A percentile compares a stretch with the other conserved stretches of the same genome.
phyloP scores from a whole-genome alignment of 2,113 vertebrate genomes.

The Callionymus lyra region DNA sequence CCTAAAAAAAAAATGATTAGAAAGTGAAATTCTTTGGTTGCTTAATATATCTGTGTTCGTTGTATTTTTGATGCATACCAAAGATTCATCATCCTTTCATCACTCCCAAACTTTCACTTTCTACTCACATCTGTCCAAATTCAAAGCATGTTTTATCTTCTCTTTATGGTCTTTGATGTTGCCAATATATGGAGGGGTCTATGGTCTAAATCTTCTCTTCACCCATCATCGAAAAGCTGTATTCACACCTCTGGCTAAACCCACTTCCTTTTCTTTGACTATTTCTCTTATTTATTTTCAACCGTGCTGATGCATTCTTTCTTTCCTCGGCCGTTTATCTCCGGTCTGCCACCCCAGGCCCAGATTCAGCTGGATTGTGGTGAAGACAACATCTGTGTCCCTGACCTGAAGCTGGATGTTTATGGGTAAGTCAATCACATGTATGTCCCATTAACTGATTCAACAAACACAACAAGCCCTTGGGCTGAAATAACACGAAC shows the following conservation, averaged over 20 bases:
- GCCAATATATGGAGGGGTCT: slow-evolving; percentile 20
- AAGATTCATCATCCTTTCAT: slow-evolving; percentile 11
- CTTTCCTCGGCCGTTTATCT: slow-evolving; percentile 10
- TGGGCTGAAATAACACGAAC: background rate
- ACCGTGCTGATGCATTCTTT: background rate
- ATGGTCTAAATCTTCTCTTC: slow-evolving; percentile 11
- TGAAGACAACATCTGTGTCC: slow-evolving; percentile 82
- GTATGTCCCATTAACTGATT: slow-evolving; percentile 15
- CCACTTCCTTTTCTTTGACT: slow-evolving; percentile 9
- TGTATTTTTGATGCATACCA: too few relatives aligned
- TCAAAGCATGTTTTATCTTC: slow-evolving; percentile 12
- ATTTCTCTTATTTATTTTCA: slow-evolving; percentile 4
- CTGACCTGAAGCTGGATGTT: slow-evolving; percentile 74
- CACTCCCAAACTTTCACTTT: slow-evolving; percentile 18
- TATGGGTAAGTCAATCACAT: slow-evolving; percentile 63
- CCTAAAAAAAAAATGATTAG: slow-evolving; percentile 8
- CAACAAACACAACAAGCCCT: slow-evolving; percentile 10
- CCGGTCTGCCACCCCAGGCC: slow-evolving; percentile 48
- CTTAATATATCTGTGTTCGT: too few relatives aligned
- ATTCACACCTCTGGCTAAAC: background rate
- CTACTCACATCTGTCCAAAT: slow-evolving; percentile 15
- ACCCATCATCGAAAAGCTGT: slow-evolving; percentile 38
- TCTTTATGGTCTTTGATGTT: slow-evolving; percentile 9
- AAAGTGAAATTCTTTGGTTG: too few relatives aligned
- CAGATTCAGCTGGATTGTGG: slow-evolving; percentile 81